Evolutionary conservation across 2,888 invertebrate genomes (phyloP).

Genomic region (Podabrus alpinus): DNA sequence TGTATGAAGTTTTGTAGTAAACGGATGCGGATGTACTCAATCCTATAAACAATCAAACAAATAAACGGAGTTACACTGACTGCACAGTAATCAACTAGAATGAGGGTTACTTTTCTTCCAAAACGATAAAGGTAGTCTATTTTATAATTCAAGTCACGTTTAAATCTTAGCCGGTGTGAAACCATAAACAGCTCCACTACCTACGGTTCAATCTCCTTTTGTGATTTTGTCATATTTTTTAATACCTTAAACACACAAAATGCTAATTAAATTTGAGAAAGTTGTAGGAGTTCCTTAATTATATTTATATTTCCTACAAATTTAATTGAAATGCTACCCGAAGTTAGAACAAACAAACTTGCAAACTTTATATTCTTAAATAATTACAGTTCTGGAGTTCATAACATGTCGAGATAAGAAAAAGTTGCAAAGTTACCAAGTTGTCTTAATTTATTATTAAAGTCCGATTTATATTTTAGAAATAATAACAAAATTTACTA

Average conservation of each 20-base stretch:
- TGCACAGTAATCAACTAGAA: constrained; percentile 7
- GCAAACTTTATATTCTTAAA: neutral
- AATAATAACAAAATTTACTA: neutral
- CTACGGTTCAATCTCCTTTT: neutral
- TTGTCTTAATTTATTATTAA: neutral
- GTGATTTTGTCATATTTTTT: neutral
- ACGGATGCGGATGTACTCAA: constrained; percentile 14
- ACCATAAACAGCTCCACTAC: neutral
- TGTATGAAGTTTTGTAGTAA: constrained; percentile 7
- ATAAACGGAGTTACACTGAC: constrained; percentile 11
- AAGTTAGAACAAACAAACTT: neutral
- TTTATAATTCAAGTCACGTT: neutral
- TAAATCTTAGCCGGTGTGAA: neutral
- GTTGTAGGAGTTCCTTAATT: neutral
- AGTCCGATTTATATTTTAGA: neutral
- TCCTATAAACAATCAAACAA: constrained; percentile 16
- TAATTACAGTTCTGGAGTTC: neutral
- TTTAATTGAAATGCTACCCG: neutral
- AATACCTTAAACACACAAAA: neutral
- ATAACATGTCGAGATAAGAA: neutral
- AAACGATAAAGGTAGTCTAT: neutral
- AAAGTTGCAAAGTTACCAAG: neutral
- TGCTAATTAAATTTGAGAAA: neutral
- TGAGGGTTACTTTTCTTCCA: neutral
- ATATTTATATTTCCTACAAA: neutral